phyloP scores from a whole-genome alignment of 2,797 vertebrate genomes.

The Myotis vivesi region DNA sequence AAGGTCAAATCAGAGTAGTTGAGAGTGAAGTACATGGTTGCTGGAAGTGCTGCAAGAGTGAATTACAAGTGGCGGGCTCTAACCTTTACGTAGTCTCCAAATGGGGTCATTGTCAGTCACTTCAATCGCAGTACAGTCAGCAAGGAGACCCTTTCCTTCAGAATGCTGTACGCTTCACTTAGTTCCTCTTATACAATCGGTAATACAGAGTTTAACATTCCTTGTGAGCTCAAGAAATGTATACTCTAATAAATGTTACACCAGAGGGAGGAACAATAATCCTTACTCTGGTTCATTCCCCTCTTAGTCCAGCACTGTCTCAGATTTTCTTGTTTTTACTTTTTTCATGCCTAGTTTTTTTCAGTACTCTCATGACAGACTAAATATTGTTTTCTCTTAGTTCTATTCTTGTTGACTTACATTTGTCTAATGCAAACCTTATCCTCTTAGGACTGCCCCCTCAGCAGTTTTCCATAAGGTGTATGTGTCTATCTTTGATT shows the following conservation, averaged over 20 bases:
- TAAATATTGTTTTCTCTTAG: slow-evolving; percentile 63
- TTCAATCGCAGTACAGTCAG: not conserved
- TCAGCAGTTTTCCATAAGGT: not conserved
- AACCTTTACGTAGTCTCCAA: not conserved
- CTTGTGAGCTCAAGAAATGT: not conserved
- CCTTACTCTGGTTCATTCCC: not conserved
- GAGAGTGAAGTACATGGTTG: not conserved
- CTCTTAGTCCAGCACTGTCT: not conserved
- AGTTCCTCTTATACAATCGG: not conserved
- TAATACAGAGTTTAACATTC: not conserved
- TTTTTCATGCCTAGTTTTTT: slow-evolving; percentile 48
- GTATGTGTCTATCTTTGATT: not conserved
- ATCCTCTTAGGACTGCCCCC: not conserved
- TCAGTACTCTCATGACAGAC: slow-evolving; percentile 47
- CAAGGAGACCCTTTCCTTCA: not conserved
- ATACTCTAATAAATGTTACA: not conserved
- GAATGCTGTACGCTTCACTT: not conserved
- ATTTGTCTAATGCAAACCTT: slow-evolving; percentile 47
- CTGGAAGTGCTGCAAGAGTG: not conserved
- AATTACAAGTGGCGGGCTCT: not conserved
- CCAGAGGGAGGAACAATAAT: not conserved
- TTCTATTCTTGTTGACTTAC: slow-evolving; percentile 61
- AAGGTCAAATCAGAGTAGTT: not conserved
- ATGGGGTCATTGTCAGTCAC: not conserved
- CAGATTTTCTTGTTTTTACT: slow-evolving; percentile 44